Evolutionary conservation across 2,113 vertebrate species (phyloP), one percentile per base, ranked within the genome.

Genomic region (Hypomesus transpacificus): DNA sequence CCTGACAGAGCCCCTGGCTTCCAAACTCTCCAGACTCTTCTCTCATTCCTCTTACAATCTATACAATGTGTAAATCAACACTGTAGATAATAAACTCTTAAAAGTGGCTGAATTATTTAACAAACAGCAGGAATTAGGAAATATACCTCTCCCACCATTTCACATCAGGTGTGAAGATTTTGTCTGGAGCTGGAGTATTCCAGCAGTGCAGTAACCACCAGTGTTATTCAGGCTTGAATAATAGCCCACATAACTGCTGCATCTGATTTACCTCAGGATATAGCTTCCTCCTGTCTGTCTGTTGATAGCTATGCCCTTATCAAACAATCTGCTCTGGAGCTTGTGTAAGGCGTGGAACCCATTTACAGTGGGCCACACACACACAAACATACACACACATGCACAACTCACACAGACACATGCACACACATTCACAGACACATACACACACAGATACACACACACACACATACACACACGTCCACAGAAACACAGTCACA

Each of bases 1-100:
- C 77, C 77, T 82, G 61, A 66, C 65, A 81, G 84, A 64, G 28
- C 17, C 77, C 64, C 80, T 83, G 71, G 73, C 68, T 74, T 69
- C 66, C 61, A 28, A 83, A 84, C 76, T 5, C 75, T 75, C 69
- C 75, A 46, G 9, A 9, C 39, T 46, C 39, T 13, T 9, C 2
- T 13, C 39, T 46, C 39, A 46, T 46, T 46, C 39, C 39, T 13
- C 39, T 46, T 5, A 46, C 39, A 46, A 46, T 46, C 39, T 46
- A 46, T 13, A 46, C 39, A 11, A 46, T 7, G 31, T 34, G 31
- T 34, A 34, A 34, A 34, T 34, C 7, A 34, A 7, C 31, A 34
- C 31, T 34, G 31, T 34, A 34, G 31, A 34, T 34, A 0, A 34
- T 34, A 4, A 34, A 34, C 31, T 34, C 31, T 34, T 4, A 34